Evolutionary conservation across 2,888 invertebrate species (phyloP).

Genomic region (Falcaria lacertinaria): DNA sequence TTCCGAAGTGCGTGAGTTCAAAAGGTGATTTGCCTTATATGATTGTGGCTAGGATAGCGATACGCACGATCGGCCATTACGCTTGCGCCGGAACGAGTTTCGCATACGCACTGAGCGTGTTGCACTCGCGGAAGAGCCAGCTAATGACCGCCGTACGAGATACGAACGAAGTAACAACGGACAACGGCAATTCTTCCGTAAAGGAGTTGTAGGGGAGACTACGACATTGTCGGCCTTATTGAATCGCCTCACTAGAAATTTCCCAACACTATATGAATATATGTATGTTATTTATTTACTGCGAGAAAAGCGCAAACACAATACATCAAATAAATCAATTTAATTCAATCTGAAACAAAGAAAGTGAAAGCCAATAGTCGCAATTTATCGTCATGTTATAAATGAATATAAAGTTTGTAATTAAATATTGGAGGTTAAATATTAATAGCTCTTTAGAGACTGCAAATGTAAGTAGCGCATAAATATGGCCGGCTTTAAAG

Average conservation of each 20-base stretch:
- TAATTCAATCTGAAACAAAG: conserved; percentile 1
- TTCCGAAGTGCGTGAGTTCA: conserved; percentile 20
- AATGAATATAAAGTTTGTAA: too few relatives aligned
- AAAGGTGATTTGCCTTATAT: conserved; percentile 30
- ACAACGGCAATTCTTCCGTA: conserved; percentile 22
- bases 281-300: neutral
- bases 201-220: conserved; percentile 7
- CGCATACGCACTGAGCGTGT: conserved; percentile 19
- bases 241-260: neutral
- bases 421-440: neutral
- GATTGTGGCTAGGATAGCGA: conserved; percentile 28
- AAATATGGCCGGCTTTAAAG: conserved; percentile 27
- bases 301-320: conserved; percentile 10
- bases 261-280: neutral
- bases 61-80: conserved; percentile 53
- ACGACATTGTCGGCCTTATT: neutral
- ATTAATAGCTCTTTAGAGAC: conserved; percentile 13
- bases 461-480: conserved; percentile 16
- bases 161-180: conserved; percentile 16
- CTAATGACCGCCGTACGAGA: conserved; percentile 37
- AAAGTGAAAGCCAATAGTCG: conserved; percentile 26
- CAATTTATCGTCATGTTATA: too few relatives aligned
- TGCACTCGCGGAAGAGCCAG: conserved; percentile 25
- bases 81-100: conserved; percentile 45
- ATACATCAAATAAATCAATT: neutral